Conservation (phyloP, 1,140 invertebrate genomes). For the Leucophenga varia region DNA sequence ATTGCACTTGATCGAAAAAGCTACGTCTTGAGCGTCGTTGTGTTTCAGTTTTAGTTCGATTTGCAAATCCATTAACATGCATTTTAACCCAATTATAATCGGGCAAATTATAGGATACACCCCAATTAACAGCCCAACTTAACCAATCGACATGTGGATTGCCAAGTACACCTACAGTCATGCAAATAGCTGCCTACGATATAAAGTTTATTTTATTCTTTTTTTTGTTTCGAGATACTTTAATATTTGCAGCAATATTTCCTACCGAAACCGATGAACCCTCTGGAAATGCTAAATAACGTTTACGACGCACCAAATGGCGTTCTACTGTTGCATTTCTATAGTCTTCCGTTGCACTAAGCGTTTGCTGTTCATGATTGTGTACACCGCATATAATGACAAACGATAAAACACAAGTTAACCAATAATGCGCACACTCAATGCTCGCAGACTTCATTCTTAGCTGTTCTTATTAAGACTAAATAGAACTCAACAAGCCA, state of each 20-base stretch:
- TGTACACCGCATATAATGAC: too few species aligned
- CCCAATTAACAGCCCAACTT: slow-evolving; percentile 65
- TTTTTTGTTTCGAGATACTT: slow-evolving; percentile 2
- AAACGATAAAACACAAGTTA: too few species aligned
- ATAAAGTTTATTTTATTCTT: too few species aligned
- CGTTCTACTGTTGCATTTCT: too few species aligned
- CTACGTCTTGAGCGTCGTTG: slow-evolving; percentile 67
- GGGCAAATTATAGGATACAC: slow-evolving; percentile 73
- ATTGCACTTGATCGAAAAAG: slow-evolving; percentile 69
- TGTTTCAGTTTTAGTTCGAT: slow-evolving; percentile 53
- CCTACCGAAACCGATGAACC: slow-evolving; percentile 55
- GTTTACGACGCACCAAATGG: slow-evolving; percentile 43
- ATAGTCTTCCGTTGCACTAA: too few species aligned
- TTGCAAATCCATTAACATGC: slow-evolving; percentile 51
- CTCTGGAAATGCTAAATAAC: slow-evolving; percentile 56
- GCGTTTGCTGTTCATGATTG: too few species aligned
- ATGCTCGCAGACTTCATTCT: too few species aligned
- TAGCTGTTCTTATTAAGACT: too few species aligned
- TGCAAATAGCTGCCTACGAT: slow-evolving; percentile 42
- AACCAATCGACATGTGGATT: slow-evolving; percentile 46
- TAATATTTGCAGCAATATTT: slow-evolving; percentile 8
- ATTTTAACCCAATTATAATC: slow-evolving; percentile 66
- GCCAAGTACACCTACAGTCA: slow-evolving; percentile 50
- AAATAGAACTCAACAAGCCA: too few species aligned
- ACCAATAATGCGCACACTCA: too few species aligned